Base-by-base conservation (phyloP, 2,797 vertebrate genomes). In the Erpetoichthys calabaricus region DNA sequence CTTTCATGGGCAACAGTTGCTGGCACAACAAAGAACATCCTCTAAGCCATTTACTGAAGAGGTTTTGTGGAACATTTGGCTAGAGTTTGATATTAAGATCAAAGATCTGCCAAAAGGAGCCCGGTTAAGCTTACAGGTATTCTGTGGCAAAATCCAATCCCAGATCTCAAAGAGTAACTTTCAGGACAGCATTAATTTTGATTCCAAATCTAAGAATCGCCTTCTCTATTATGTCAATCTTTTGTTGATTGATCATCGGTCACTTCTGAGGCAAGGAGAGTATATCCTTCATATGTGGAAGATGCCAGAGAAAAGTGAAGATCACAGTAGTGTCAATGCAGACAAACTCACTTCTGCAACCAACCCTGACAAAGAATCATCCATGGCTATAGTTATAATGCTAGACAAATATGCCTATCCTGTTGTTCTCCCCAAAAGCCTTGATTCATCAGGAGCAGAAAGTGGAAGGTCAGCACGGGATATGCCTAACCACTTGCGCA, bases 251-350 rank as follows among this genome's bases (percentile, higher is more conserved):
- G 94, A 99, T 77, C 95, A 99, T 71, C 89, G 94, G 53, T 98
- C 89, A 10, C 84, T 99, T 64, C 85, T 99, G 3, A 87, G 94
- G 50, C 93, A 89, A 56, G 95, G 96, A 0, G 94, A 97, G 65
- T 98, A 96, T 10, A 85, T 97, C 59, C 89, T 99, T 42, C 92
- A 98, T 76, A 98, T 98, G 96, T 99, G 96, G 96, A 96, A 92
- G 68, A 89, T 98, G 75, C 87, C 93, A 0, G 92, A 92, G 63
- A 98, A 98, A 67, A 89, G 78, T 1, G 94, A 97, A 63, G 94
- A 98, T 55, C 92, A 91, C 73, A 91, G 91, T 63, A 97, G 91
- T 68, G 87, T 97, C 67, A 98, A 90, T 45, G 94, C 95, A 0
- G 95, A 98, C 80, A 98, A 98, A 70, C 89, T 99, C 60, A 98